A percentile compares a stretch with the other conserved stretches of the same genome.
These are phyloP conservation scores for Poeciliopsis presidionis DNA, from an alignment of 2,797 vertebrate genomes.

Conservation along the genomic window DNA sequence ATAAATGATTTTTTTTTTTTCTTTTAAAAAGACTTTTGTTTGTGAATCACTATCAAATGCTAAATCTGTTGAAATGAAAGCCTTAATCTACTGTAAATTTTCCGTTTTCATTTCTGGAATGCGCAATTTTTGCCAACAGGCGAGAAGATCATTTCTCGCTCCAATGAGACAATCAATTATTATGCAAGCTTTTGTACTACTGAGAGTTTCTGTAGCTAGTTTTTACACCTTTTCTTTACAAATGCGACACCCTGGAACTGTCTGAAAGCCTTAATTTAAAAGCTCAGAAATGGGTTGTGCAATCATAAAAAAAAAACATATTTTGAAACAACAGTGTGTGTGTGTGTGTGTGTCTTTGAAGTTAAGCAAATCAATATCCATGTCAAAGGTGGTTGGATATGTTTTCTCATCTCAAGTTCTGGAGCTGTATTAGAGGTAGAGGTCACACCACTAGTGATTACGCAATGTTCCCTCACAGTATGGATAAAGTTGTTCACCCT, in stretches of 20 bases:
- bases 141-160: not conserved
- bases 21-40: not conserved
- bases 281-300: constrained; percentile 39
- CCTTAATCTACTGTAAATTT: constrained; percentile 66
- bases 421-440: not conserved
- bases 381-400: not conserved
- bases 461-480: not conserved
- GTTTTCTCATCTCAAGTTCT: not conserved
- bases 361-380: not conserved
- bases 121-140: constrained; percentile 29
- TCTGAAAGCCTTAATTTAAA: constrained; percentile 38
- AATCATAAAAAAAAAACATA: constrained; percentile 28
- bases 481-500: not conserved
- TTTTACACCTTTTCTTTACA: constrained; percentile 32
- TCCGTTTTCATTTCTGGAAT: constrained; percentile 56
- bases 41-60: constrained; percentile 36
- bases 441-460: not conserved
- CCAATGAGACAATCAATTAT: constrained; percentile 25
- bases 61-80: constrained; percentile 46
- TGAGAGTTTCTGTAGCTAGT: constrained; percentile 27
- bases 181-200: constrained; percentile 39
- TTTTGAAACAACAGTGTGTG: constrained; percentile 11
- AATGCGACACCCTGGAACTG: constrained; percentile 25
- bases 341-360: constrained; percentile 2
- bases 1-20: not conserved